Percentiles rank a stretch among this genome's conserved stretches.
Evolutionary conservation across 1,140 invertebrate species (phyloP).

Genomic region (Charaxes varanes): DNA sequence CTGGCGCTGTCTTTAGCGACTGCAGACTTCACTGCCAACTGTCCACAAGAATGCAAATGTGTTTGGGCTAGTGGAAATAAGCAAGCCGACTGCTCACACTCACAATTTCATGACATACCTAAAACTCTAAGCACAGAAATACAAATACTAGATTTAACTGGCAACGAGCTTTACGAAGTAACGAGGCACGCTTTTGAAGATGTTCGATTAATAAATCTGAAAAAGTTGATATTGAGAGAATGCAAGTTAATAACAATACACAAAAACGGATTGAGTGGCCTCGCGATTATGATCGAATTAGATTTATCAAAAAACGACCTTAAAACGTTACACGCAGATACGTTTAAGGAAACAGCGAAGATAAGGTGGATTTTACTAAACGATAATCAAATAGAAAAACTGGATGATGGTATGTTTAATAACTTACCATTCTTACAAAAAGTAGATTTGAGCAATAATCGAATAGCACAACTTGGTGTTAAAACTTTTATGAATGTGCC

Average conservation of each 20-base stretch:
- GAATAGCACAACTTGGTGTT: slow-evolving; percentile 79
- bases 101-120: slow-evolving; percentile 80
- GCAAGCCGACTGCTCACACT: slow-evolving; percentile 84
- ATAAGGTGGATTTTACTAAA: slow-evolving; percentile 82
- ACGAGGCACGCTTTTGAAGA: slow-evolving; percentile 80
- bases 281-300: slow-evolving; percentile 88
- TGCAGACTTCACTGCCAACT: slow-evolving; percentile 63
- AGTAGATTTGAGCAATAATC: slow-evolving; percentile 85
- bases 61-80: slow-evolving; percentile 88
- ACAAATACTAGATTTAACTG: slow-evolving; percentile 84
- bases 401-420: slow-evolving; percentile 85
- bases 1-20: slow-evolving; percentile 29
- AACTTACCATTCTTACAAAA: slow-evolving; percentile 83
- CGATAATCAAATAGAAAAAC: slow-evolving; percentile 81
- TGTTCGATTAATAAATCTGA: slow-evolving; percentile 84
- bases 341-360: slow-evolving; percentile 81
- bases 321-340: slow-evolving; percentile 78
- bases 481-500: slow-evolving; percentile 83
- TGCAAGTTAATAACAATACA: slow-evolving; percentile 83
- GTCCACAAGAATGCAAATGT: slow-evolving; percentile 79
- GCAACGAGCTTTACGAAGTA: slow-evolving; percentile 81
- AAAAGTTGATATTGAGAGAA: slow-evolving; percentile 84
- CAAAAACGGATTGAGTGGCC: slow-evolving; percentile 81
- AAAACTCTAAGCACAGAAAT: slow-evolving; percentile 81
- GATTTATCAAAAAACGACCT: slow-evolving; percentile 88